Conservation (phyloP, 1,140 invertebrate species). For the Pararge aegeria region DNA sequence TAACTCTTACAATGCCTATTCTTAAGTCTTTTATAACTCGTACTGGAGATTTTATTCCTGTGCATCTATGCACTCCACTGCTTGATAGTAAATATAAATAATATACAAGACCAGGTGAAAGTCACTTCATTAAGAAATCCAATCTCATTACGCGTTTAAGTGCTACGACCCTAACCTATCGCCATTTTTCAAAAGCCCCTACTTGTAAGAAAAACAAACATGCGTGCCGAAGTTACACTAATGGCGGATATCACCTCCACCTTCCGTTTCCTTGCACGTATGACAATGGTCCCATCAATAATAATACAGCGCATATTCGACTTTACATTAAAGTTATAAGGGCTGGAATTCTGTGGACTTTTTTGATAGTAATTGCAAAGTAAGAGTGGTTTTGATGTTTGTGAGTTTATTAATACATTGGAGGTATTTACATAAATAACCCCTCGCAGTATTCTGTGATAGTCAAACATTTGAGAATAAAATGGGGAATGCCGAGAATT, state of each 20-base stretch:
- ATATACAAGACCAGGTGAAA: neutral
- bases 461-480: neutral
- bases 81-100: no score
- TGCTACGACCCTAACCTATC: constrained; percentile 18
- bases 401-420: constrained; percentile 43
- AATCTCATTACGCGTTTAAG: constrained; percentile 27
- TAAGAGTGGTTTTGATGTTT: neutral
- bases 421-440: constrained; percentile 46
- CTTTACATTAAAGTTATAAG: neutral
- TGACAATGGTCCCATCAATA: neutral
- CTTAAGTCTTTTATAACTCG: no score
- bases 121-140: constrained; percentile 26
- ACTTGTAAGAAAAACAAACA: constrained; percentile 50
- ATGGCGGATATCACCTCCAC: constrained; percentile 61
- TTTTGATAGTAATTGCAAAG: neutral
- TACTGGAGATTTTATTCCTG: no score
- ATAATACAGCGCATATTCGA: neutral
- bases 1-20: no score
- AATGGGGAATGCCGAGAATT: constrained; percentile 3
- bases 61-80: no score
- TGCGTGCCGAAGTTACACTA: constrained; percentile 39
- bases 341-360: neutral
- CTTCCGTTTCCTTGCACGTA: constrained; percentile 53
- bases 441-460: constrained; percentile 16
- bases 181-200: constrained; percentile 44